phyloP scores from a whole-genome alignment of 2,113 vertebrate species.

The Solea senegalensis region DNA sequence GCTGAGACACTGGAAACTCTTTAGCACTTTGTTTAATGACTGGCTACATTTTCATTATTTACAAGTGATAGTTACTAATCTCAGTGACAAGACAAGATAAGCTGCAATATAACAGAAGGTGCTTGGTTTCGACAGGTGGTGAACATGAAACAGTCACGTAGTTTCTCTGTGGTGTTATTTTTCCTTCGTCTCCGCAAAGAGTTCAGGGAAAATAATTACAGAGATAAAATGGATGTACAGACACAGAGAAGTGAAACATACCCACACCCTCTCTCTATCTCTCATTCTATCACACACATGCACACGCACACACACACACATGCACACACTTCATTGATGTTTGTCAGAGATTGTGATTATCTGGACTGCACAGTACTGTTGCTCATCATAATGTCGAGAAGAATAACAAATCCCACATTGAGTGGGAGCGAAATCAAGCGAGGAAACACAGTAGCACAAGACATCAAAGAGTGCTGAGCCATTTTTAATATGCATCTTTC shows the following conservation, averaged over 20 bases:
- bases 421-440: constrained; percentile 50
- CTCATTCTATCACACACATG: constrained; percentile 12
- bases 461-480: constrained; percentile 40
- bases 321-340: constrained; percentile 45
- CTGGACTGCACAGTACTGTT: constrained; percentile 36
- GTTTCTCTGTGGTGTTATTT: neutral
- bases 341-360: constrained; percentile 51
- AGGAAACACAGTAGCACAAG: constrained; percentile 25
- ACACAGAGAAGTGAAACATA: constrained; percentile 34
- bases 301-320: constrained; percentile 25
- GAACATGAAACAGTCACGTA: neutral
- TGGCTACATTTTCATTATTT: constrained; percentile 7
- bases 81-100: constrained; percentile 2
- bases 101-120: neutral
- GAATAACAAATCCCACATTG: constrained; percentile 50
- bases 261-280: constrained; percentile 21
- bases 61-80: constrained; percentile 14
- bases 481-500: constrained; percentile 21
- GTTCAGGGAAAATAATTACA: constrained; percentile 44
- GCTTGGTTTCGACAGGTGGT: constrained; percentile 15
- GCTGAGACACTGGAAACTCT: constrained; percentile 11
- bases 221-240: neutral
- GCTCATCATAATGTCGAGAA: constrained; percentile 52
- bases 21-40: constrained; percentile 1
- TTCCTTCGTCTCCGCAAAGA: constrained; percentile 6